Conservation (phyloP, 2,797 vertebrate species). For the Falco novaeseelandiae region DNA sequence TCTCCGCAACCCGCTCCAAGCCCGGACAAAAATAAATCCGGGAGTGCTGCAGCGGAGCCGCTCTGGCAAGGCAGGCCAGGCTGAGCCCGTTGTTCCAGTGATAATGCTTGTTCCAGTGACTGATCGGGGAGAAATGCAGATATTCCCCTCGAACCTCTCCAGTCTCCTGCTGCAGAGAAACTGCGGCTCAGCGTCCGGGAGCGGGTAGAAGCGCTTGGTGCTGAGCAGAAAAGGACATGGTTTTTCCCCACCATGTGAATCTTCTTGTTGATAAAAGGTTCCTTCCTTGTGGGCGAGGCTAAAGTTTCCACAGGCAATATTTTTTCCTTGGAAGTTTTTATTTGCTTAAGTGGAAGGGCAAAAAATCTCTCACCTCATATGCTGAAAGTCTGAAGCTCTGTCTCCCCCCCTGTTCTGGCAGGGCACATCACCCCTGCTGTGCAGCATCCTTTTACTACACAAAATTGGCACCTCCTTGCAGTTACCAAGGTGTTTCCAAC, state of each 20-base stretch:
- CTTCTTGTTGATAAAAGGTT: background rate
- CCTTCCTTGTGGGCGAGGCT: background rate
- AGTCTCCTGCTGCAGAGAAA: background rate
- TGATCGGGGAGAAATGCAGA: background rate
- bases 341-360: background rate
- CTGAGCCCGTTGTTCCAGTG: background rate
- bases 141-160: background rate
- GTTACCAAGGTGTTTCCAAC: background rate
- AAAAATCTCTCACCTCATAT: background rate
- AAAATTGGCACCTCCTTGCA: background rate
- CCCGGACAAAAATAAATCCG: constrained; percentile 5
- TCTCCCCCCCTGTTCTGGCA: background rate
- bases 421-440: background rate
- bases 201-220: background rate
- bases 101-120: background rate
- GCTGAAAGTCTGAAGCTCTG: background rate
- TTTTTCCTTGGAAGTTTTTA: background rate
- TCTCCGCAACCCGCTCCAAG: background rate
- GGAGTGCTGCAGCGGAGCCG: background rate
- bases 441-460: background rate
- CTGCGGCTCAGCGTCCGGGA: background rate
- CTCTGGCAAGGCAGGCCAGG: background rate
- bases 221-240: background rate
- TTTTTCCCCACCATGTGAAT: background rate
- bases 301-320: background rate